Conservation (phyloP, 2,888 invertebrate species). For the Melanophora roralis region DNA sequence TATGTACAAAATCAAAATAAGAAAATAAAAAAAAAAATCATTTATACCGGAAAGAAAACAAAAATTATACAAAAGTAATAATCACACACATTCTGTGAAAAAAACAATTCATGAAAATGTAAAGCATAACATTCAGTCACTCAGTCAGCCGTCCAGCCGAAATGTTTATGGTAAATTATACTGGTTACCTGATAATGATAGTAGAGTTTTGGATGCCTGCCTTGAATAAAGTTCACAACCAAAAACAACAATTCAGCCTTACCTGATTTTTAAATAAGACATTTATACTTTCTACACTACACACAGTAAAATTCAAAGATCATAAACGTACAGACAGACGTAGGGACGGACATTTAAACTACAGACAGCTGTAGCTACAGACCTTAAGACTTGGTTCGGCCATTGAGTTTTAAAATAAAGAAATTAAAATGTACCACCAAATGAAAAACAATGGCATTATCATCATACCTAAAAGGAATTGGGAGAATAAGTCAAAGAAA, state of each 20-base stretch:
- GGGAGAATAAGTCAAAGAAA: neutral
- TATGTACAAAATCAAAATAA: conserved; percentile 8
- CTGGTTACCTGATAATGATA: conserved; percentile 44
- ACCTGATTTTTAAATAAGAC: conserved; percentile 53
- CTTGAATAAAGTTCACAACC: no score
- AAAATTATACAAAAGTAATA: conserved; percentile 51
- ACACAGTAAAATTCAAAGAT: neutral
- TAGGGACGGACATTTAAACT: conserved; percentile 6
- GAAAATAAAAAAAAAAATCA: conserved; percentile 12
- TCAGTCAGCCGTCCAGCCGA: conserved; percentile 20
- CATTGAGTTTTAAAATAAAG: conserved; percentile 50
- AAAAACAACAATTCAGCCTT: neutral
- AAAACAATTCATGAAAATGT: conserved; percentile 40
- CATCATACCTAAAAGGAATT: conserved; percentile 12
- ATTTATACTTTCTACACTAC: conserved; percentile 30
- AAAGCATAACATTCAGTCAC: conserved; percentile 16
- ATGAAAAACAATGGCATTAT: conserved; percentile 5
- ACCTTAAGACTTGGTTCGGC: conserved; percentile 3
- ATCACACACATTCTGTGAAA: conserved; percentile 53
- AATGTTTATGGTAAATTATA: conserved; percentile 1
- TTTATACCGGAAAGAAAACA: conserved; percentile 58
- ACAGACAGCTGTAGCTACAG: conserved; percentile 27
- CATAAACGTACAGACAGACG: neutral
- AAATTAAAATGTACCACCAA: conserved; percentile 49
- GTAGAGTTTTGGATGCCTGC: conserved; percentile 20